phyloP scores from a whole-genome alignment of 2,797 vertebrate genomes.

The Rhodeus uyekii region DNA sequence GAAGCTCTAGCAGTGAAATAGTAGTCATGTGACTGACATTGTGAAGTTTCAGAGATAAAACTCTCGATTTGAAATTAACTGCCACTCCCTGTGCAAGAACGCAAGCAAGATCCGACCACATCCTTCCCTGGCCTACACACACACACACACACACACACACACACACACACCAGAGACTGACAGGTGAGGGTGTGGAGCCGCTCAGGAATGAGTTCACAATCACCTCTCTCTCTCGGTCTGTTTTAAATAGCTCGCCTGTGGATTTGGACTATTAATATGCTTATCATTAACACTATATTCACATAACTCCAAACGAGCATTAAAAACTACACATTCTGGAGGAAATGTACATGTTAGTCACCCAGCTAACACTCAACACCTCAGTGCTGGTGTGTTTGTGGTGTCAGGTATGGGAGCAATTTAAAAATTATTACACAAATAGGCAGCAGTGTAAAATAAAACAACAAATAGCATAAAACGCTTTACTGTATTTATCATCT shows the following conservation, averaged over 20 bases:
- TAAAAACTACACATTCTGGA: not conserved
- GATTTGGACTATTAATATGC: not conserved
- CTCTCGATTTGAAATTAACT: not conserved
- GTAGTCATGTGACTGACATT: too few species aligned
- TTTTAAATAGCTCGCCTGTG: not conserved
- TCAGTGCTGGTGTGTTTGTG: not conserved
- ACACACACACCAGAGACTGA: not conserved
- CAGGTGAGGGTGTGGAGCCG: constrained; percentile 52
- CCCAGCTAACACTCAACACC: not conserved
- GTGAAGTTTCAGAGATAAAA: not conserved
- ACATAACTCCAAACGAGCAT: not conserved
- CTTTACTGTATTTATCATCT: too few species aligned
- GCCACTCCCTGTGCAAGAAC: constrained; percentile 36
- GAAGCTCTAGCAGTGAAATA: too few species aligned
- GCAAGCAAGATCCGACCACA: not conserved
- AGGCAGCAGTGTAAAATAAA: too few species aligned
- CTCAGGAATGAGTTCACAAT: constrained; percentile 59
- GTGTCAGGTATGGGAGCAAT: too few species aligned
- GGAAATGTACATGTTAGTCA: not conserved
- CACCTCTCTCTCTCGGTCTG: not conserved
- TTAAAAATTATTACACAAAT: too few species aligned
- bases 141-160: not conserved
- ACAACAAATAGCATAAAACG: too few species aligned
- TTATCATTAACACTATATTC: not conserved
- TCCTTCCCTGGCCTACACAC: not conserved